Percentiles rank a stretch among this genome's conserved stretches.
Evolutionary conservation across 2,113 vertebrate species (phyloP).

Genomic region (Nanorana parkeri): DNA sequence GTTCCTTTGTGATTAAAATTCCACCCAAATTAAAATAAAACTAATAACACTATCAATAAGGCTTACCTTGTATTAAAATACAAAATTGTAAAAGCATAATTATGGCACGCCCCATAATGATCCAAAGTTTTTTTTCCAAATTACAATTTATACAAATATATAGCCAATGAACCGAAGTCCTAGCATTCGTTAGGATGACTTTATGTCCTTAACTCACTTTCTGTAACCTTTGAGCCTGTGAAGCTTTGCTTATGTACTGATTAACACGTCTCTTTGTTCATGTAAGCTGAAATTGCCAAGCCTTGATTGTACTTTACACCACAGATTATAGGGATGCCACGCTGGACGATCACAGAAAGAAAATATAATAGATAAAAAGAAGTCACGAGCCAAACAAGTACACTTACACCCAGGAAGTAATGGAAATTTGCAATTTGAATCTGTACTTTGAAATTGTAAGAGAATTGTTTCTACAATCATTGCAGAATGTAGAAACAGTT

Average conservation of each 20-base stretch:
- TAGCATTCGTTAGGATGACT: not conserved
- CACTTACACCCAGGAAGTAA: not conserved
- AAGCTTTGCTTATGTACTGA: slow-evolving; percentile 20
- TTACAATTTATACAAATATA: not conserved
- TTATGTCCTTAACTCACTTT: slow-evolving; percentile 16
- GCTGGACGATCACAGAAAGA: not conserved
- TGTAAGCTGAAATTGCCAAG: slow-evolving; percentile 7
- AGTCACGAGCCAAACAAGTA: not conserved
- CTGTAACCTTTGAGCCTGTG: slow-evolving; percentile 19
- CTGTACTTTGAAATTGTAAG: too few relatives aligned
- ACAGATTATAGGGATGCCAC: slow-evolving; percentile 17
- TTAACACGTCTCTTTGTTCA: slow-evolving; percentile 2
- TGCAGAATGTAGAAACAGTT: too few relatives aligned
- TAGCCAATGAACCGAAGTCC: not conserved
- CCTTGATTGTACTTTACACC: slow-evolving; percentile 34
- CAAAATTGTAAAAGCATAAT: not conserved
- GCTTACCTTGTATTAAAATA: slow-evolving; percentile 25
- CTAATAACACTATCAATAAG: not conserved
- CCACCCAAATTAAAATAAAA: not conserved
- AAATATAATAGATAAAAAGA: not conserved
- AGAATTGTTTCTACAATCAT: too few relatives aligned
- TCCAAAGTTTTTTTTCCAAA: not conserved
- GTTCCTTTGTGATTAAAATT: too few relatives aligned
- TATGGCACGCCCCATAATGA: not conserved
- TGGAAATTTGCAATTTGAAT: too few relatives aligned